Conservation (phyloP, 2,113 vertebrate genomes). For the Cisticola juncidis region DNA sequence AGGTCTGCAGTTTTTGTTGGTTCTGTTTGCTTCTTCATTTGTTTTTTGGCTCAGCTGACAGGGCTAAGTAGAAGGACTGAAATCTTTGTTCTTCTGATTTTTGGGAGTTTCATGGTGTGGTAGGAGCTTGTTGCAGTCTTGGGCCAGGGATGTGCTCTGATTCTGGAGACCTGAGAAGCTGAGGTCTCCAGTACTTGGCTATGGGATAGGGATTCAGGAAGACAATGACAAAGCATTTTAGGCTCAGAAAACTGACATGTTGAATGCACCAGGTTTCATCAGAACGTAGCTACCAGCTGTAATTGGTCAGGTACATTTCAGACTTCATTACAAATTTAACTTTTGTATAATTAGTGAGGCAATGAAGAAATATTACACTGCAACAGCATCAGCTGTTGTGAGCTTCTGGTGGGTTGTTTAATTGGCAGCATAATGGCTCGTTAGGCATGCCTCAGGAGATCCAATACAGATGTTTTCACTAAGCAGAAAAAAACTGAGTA, state of each 20-base stretch:
- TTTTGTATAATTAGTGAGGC: slow-evolving; percentile 69
- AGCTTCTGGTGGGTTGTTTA: slow-evolving; percentile 64
- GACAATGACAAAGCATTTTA: neutral
- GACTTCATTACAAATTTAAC: slow-evolving; percentile 64
- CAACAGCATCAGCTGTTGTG: slow-evolving; percentile 42
- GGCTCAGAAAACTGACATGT: neutral
- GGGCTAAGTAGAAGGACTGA: neutral
- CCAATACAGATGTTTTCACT: slow-evolving; percentile 38
- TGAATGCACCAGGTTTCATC: neutral
- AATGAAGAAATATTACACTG: slow-evolving; percentile 40
- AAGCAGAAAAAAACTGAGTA: slow-evolving; percentile 58
- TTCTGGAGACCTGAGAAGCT: neutral
- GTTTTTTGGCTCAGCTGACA: neutral
- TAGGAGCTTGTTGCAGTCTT: neutral
- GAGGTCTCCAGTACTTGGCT: neutral
- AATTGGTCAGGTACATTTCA: slow-evolving; percentile 29
- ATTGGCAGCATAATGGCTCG: slow-evolving; percentile 71
- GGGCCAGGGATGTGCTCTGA: neutral
- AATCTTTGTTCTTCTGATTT: neutral
- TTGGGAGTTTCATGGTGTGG: fast-evolving
- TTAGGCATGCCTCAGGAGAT: slow-evolving; percentile 67
- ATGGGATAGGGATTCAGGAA: neutral
- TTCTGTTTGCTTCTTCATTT: neutral
- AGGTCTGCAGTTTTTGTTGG: neutral
- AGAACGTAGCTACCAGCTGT: neutral